A percentile compares a stretch with the other conserved stretches of the same genome.
phyloP scores from a whole-genome alignment of 2,113 vertebrate genomes.

The Tyto alba region DNA sequence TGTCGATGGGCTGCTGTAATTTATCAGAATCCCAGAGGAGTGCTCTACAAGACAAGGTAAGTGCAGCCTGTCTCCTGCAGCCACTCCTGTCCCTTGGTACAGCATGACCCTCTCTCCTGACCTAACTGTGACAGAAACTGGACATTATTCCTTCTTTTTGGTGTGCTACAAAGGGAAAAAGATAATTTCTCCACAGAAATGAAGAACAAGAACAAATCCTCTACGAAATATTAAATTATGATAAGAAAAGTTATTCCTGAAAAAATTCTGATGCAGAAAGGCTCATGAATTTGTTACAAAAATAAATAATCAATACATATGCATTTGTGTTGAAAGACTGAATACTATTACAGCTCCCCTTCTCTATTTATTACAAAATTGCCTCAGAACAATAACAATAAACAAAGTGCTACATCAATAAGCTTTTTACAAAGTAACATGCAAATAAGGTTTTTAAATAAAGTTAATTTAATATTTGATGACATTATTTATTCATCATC shows the following conservation, averaged over 20 bases:
- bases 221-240: neutral
- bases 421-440: slow-evolving; percentile 30
- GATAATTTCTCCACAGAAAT: neutral
- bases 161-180: neutral
- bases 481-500: slow-evolving; percentile 59
- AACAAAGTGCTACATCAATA: slow-evolving; percentile 53
- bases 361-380: slow-evolving; percentile 13
- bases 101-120: neutral
- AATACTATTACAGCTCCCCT: neutral
- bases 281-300: neutral
- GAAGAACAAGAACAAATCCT: neutral
- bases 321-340: neutral
- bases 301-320: neutral
- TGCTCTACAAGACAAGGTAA: neutral
- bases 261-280: neutral
- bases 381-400: slow-evolving; percentile 31
- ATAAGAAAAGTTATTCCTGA: neutral
- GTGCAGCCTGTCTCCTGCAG: neutral
- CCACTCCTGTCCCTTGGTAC: neutral
- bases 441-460: slow-evolving; percentile 51
- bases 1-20: neutral
- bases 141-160: neutral
- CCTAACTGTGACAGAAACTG: neutral
- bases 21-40: neutral
- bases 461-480: slow-evolving; percentile 62